phyloP scores from a whole-genome alignment of 2,113 vertebrate species.

The Carassius auratus region DNA sequence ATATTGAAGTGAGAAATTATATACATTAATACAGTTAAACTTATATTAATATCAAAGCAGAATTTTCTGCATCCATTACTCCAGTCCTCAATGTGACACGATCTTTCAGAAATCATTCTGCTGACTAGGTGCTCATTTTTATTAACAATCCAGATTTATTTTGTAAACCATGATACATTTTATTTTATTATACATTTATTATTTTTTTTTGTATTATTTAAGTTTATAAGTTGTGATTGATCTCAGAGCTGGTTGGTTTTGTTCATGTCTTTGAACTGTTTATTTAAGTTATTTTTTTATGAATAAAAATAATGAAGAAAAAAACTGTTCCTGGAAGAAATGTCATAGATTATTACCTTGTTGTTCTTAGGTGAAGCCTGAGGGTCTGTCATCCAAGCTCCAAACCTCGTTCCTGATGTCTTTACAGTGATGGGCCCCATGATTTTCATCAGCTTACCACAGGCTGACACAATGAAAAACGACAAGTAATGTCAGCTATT shows the following conservation, averaged over 20 bases:
- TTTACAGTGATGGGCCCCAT: conserved; percentile 93
- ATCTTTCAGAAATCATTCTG: no score
- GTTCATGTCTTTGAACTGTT: background rate
- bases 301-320: background rate
- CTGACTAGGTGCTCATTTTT: no score
- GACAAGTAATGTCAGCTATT: conserved; percentile 53
- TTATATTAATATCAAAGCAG: no score
- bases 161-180: no score
- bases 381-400: conserved; percentile 98
- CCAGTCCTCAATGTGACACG: no score
- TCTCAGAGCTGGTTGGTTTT: background rate
- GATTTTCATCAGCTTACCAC: conserved; percentile 99
- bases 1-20: no score
- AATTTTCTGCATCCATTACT: no score
- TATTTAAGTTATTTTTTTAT: background rate
- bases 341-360: conserved; percentile 81
- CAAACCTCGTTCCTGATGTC: conserved; percentile 95
- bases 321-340: background rate
- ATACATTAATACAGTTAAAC: no score
- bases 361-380: conserved; percentile 88
- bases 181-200: no score
- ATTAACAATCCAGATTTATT: no score
- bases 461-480: conserved; percentile 81
- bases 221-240: background rate
- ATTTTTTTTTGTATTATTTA: background rate